Evolutionary conservation across 2,888 invertebrate species (phyloP).

Genomic region (Philhelius pedissequus): DNA sequence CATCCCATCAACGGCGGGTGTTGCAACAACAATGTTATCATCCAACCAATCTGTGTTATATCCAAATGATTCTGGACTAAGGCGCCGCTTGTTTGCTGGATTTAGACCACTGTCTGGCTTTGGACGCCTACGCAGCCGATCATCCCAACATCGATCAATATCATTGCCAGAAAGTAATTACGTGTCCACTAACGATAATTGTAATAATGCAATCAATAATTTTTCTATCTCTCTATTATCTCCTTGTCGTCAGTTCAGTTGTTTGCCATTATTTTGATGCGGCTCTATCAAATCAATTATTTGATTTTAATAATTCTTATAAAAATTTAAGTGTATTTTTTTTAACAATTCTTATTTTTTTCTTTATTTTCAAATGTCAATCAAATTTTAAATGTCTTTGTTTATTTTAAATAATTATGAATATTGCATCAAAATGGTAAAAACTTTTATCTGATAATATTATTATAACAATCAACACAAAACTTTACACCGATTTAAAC

Average conservation of each 20-base stretch:
- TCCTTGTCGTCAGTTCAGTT: conserved; percentile 66
- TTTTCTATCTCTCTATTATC: conserved; percentile 68
- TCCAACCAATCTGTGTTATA: conserved; percentile 41
- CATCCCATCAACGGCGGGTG: conserved; percentile 63
- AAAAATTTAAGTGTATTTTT: conserved; percentile 1
- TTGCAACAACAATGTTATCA: conserved; percentile 41
- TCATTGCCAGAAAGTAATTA: conserved; percentile 91
- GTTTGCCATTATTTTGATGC: conserved; percentile 67
- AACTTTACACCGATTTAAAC: conserved; percentile 28
- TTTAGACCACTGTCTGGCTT: conserved; percentile 89
- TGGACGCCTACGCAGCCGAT: conserved; percentile 83
- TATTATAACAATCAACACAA: background rate
- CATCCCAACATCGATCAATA: conserved; percentile 89
- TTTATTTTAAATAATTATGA: conserved; percentile 5
- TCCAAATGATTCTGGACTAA: conserved; percentile 82
- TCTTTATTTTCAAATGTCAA: background rate
- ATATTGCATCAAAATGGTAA: conserved; percentile 64
- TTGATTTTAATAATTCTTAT: background rate
- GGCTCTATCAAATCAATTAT: conserved; percentile 74
- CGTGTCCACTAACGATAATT: conserved; percentile 71
- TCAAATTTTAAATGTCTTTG: background rate
- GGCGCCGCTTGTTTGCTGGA: conserved; percentile 88
- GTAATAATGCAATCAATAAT: conserved; percentile 70
- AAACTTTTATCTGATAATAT: conserved; percentile 14
- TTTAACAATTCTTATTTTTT: conserved; percentile 26